Percentiles rank a stretch among this genome's conserved stretches.
phyloP scores from a whole-genome alignment of 2,888 invertebrate species.

The Liposcelis brunnea region DNA sequence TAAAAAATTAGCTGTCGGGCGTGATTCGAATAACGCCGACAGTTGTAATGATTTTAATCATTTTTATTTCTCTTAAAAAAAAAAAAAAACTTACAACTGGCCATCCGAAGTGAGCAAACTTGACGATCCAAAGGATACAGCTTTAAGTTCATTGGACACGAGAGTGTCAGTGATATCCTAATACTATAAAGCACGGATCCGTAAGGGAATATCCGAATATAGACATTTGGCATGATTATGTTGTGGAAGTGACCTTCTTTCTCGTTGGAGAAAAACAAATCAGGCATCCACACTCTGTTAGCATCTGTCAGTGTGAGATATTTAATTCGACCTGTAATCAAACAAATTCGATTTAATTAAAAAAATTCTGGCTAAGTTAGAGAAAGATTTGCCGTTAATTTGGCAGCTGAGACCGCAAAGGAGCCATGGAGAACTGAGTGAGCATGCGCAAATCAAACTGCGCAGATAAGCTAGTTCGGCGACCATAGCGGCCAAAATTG shows the following conservation, averaged over 20 bases:
- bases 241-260: conserved; percentile 95
- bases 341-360: conserved; percentile 2
- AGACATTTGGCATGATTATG: conserved; percentile 95
- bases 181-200: conserved; percentile 94
- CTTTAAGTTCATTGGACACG: conserved; percentile 95
- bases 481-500: no score
- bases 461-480: no score
- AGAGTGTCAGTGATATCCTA: conserved; percentile 86
- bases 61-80: no score
- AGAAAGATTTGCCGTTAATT: no score
- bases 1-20: no score
- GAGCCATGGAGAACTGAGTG: no score
- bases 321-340: conserved; percentile 55
- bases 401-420: no score
- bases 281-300: conserved; percentile 95
- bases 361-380: not conserved
- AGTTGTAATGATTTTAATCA: no score
- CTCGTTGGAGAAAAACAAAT: conserved; percentile 94
- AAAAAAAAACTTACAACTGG: conserved; percentile 68
- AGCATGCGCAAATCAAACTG: no score
- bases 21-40: no score
- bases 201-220: conserved; percentile 88
- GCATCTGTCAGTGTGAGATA: conserved; percentile 88
- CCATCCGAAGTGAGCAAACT: conserved; percentile 86
- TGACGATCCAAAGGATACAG: conserved; percentile 93